Conservation (phyloP, 2,113 vertebrate genomes). For the Albula goreensis region DNA sequence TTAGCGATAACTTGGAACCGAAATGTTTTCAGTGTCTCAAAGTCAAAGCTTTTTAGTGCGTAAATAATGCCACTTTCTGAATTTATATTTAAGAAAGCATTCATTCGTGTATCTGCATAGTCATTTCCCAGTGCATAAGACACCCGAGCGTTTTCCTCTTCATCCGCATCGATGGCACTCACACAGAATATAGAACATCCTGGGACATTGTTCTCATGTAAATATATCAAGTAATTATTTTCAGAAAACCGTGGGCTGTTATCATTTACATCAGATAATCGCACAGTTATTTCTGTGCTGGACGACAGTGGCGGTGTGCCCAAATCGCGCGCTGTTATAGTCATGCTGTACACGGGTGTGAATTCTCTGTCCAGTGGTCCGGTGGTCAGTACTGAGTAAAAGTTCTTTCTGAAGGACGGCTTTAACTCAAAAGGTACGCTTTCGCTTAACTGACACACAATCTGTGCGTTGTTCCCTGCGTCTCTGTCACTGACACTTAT, state of each 20-base stretch:
- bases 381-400: slow-evolving; percentile 62
- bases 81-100: slow-evolving; percentile 54
- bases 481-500: slow-evolving; percentile 64
- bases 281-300: slow-evolving; percentile 44
- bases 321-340: slow-evolving; percentile 58
- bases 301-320: slow-evolving; percentile 54
- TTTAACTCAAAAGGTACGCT: slow-evolving; percentile 62
- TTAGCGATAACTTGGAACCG: slow-evolving; percentile 43
- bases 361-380: slow-evolving; percentile 56
- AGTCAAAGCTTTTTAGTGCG: slow-evolving; percentile 61
- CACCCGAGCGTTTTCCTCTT: slow-evolving; percentile 61
- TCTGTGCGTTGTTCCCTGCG: slow-evolving; percentile 56
- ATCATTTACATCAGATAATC: slow-evolving; percentile 60
- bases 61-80: slow-evolving; percentile 54
- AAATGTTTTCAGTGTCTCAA: slow-evolving; percentile 54
- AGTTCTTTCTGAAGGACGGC: slow-evolving; percentile 60
- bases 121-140: slow-evolving; percentile 47
- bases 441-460: slow-evolving; percentile 37
- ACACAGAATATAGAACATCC: slow-evolving; percentile 48
- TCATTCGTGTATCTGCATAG: not conserved
- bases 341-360: slow-evolving; percentile 54
- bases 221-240: slow-evolving; percentile 53
- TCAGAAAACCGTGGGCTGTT: slow-evolving; percentile 51
- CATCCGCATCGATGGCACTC: slow-evolving; percentile 56
- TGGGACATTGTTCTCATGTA: slow-evolving; percentile 61